Evolutionary conservation across 2,113 vertebrate species (phyloP).

Genomic region (Eubucco bourcierii): DNA sequence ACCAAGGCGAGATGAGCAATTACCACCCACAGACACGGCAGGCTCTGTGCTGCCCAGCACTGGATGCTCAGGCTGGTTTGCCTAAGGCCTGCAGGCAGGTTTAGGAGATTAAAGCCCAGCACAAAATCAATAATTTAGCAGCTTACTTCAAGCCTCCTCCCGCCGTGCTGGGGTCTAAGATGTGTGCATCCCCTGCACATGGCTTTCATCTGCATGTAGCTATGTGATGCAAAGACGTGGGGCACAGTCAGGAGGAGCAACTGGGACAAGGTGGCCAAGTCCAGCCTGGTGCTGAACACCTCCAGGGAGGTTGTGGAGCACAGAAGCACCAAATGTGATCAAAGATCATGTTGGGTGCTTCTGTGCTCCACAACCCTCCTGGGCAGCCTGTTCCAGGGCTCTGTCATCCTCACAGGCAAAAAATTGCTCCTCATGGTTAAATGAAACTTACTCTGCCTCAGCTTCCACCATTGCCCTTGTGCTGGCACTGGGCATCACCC

Average conservation of each 20-base stretch:
- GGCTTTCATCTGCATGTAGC: slow-evolving; percentile 16
- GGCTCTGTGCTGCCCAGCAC: background rate
- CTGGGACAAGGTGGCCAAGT: background rate
- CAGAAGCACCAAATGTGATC: too few species aligned
- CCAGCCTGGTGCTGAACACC: too few species aligned
- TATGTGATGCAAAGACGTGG: slow-evolving; percentile 6
- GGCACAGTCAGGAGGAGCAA: background rate
- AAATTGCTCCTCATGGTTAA: too few species aligned
- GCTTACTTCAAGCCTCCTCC: background rate
- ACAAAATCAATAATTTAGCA: slow-evolving; percentile 76
- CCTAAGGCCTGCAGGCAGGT: slow-evolving; percentile 56
- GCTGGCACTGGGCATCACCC: too few species aligned
- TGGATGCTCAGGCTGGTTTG: slow-evolving; percentile 6
- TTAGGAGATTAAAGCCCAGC: slow-evolving; percentile 76
- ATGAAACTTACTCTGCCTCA: too few species aligned
- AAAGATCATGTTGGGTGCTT: too few species aligned
- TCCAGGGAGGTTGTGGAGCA: too few species aligned
- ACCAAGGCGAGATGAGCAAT: background rate
- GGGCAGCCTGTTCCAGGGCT: too few species aligned
- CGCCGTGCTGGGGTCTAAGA: slow-evolving; percentile 10
- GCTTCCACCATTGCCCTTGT: too few species aligned
- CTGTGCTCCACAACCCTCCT: too few species aligned
- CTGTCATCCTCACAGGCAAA: too few species aligned
- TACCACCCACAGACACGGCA: background rate
- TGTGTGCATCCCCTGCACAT: slow-evolving; percentile 52